Percentiles rank a stretch among this genome's conserved stretches.
These are phyloP conservation scores for Drosophila arawakana DNA, from an alignment of 1,140 invertebrate species.

Conservation along the genomic window DNA sequence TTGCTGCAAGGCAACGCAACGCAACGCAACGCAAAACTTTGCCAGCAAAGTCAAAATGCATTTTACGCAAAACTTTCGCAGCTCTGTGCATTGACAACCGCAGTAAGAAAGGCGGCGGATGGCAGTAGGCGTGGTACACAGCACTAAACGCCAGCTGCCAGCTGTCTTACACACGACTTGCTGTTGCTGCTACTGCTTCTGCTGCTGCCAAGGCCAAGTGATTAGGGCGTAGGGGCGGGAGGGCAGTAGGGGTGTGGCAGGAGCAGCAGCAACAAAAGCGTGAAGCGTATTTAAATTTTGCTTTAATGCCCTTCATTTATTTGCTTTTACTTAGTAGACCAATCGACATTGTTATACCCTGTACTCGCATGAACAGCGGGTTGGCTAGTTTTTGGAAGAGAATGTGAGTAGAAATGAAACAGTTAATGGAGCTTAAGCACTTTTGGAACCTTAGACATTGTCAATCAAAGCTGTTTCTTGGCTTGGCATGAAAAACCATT, in stretches of 20 bases:
- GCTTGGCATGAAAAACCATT: too few relatives aligned
- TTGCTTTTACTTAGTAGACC: conserved; percentile 50
- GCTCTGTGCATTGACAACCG: conserved; percentile 73
- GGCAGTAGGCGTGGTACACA: conserved; percentile 27
- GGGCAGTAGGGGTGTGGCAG: background rate
- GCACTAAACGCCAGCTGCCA: conserved; percentile 33
- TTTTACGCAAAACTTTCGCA: conserved; percentile 71
- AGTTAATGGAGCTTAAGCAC: too few relatives aligned
- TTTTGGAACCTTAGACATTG: too few relatives aligned
- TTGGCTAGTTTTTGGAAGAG: too few relatives aligned
- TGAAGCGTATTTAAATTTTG: conserved; percentile 67
- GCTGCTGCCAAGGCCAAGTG: conserved; percentile 52
- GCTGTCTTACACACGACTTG: conserved; percentile 67
- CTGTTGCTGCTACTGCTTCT: background rate
- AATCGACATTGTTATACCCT: conserved; percentile 16
- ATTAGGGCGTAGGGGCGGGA: conserved; percentile 14
- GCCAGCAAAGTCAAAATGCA: conserved; percentile 74
- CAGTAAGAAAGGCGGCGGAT: conserved; percentile 31
- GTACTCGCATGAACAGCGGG: too few relatives aligned
- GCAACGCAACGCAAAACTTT: conserved; percentile 45
- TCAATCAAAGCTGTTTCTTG: too few relatives aligned
- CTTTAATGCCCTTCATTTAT: conserved; percentile 56
- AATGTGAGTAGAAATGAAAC: too few relatives aligned
- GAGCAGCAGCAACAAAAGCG: background rate
- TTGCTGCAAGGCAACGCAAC: conserved; percentile 47